Percentiles rank a stretch among this genome's conserved stretches.
phyloP scores from a whole-genome alignment of 2,797 vertebrate genomes.

The Pristis pectinata region DNA sequence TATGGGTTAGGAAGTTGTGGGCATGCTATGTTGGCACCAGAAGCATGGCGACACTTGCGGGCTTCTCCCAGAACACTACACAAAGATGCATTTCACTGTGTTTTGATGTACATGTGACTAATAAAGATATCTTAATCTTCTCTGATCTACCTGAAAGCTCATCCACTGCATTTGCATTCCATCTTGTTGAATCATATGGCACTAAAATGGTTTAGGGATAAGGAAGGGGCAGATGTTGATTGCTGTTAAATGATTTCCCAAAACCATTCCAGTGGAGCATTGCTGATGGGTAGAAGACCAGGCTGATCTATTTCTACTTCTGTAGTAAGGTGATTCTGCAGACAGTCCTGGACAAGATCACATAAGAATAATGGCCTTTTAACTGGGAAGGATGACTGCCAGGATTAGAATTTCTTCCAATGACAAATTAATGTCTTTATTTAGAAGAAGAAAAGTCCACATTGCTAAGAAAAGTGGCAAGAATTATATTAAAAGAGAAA shows the following conservation, averaged over 20 bases:
- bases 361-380: not conserved
- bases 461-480: not conserved
- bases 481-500: not conserved
- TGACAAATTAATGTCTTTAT: not conserved
- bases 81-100: no score
- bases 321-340: not conserved
- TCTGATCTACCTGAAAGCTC: not conserved
- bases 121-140: no score
- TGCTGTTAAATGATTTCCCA: not conserved
- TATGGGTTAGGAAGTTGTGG: no score
- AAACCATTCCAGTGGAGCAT: no score
- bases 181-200: not conserved
- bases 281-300: not conserved
- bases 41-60: no score
- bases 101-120: no score
- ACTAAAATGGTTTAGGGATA: not conserved
- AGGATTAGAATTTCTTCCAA: not conserved
- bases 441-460: not conserved
- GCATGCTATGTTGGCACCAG: no score
- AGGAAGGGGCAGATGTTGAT: not conserved
- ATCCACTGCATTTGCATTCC: not conserved
- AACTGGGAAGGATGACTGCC: not conserved
- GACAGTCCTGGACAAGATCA: not conserved
- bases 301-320: not conserved
- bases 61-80: no score